Base-by-base conservation (phyloP, 2,888 invertebrate species). In the Desoria tigrina region DNA sequence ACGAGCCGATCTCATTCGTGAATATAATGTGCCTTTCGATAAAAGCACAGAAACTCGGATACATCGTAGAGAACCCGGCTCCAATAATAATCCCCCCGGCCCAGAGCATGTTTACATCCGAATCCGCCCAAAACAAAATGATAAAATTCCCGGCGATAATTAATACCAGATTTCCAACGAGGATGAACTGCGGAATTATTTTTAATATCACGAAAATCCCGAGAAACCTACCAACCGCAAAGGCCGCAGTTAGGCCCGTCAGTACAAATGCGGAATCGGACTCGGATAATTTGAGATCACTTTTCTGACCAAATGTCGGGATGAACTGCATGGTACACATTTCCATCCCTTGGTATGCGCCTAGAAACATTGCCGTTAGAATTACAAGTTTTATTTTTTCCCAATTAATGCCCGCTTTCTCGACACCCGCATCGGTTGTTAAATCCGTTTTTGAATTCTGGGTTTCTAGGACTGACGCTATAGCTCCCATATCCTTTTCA, bases 261-360 rank as follows among this genome's bases (percentile, higher is more conserved):
- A 74, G 45, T 21, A 71, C 58, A 14, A 61, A 62, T 3, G 72
- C 68, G 4, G 71, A 45, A 0, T 69, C 49, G 1, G 60, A 67
- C 49, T 71, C 69, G 1, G 70, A 63, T 1, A 74, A 55, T 4
- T 56, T 18, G 2, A 74, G 24, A 26, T 71, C 68, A 45, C 68
- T 64, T 28, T 65, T 62, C 58, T 74, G 71, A 2, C 60, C 67
- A 59, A 74, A 72, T 14, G 72, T 72, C 4, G 74, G 65, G n/a
- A 72, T 58, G 50, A 74, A 74, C 63, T 74, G 72, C 26, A 74
- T 62, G 1, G 66, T 72, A 26, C 63, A 64, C 64, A 63, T 66
- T 61, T 69, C 74, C 70, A 72, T 69, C 1, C 71, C 72, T 58
- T 63, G 65, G 50, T 70, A 71, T 11, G 67, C 69, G 4, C 9